Evolutionary conservation across 2,888 invertebrate genomes (phyloP).

Genomic region (Cryptops parisi): DNA sequence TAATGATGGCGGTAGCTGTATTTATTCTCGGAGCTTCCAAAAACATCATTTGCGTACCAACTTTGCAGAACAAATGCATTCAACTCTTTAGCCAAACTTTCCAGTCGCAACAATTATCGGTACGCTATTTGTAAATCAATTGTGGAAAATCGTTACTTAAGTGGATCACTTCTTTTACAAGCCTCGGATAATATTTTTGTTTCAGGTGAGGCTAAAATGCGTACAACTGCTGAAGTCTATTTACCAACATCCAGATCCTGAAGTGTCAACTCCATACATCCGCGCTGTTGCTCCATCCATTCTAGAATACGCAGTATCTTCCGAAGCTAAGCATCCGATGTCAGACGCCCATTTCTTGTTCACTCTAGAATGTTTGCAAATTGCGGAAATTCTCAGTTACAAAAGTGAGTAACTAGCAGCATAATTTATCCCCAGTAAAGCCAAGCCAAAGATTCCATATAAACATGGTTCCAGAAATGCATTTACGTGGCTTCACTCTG

Average conservation of each 20-base stretch:
- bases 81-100: conserved; percentile 75
- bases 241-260: conserved; percentile 53
- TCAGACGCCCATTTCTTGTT: conserved; percentile 54
- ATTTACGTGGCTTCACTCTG: too few species aligned
- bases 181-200: too few species aligned
- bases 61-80: conserved; percentile 78
- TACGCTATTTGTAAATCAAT: conserved; percentile 1
- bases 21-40: conserved; percentile 71
- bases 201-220: conserved; percentile 56
- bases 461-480: too few species aligned
- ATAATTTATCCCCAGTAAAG: neutral
- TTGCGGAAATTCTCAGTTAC: conserved; percentile 57
- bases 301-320: conserved; percentile 55
- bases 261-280: conserved; percentile 61
- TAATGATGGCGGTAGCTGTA: conserved; percentile 76
- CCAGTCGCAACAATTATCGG: conserved; percentile 25
- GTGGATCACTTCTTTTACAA: too few species aligned
- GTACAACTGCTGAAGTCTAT: conserved; percentile 62
- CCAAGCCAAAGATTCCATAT: too few species aligned
- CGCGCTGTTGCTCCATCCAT: conserved; percentile 64
- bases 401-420: conserved; percentile 59
- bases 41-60: conserved; percentile 57
- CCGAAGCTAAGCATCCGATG: conserved; percentile 43
- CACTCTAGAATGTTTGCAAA: conserved; percentile 53
- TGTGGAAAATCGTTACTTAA: too few species aligned